Base-by-base conservation (phyloP, 2,113 vertebrate genomes). In the Alethe diademata region DNA sequence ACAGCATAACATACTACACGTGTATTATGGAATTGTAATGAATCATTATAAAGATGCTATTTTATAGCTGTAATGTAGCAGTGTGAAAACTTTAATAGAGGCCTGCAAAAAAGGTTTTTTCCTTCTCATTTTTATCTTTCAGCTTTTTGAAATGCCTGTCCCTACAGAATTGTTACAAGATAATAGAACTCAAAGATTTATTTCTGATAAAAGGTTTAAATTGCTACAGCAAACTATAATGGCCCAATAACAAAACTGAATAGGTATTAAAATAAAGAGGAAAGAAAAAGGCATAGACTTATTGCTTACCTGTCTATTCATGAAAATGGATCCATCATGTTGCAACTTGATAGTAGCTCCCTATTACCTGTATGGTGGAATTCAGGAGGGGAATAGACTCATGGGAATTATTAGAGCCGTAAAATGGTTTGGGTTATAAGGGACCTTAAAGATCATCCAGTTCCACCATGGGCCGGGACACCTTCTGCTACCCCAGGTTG, bases 201-300 rank as follows among this genome's bases (percentile, higher is more conserved):
- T 92, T 95, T 94, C 83, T 86, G 83, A 91, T 95, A 78, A 90
- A 87, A 92, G 91, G 47, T 72, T 93, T 89, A 86, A 93, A 93
- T 95, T 93, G 92, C 91, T 86, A 91, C 87, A 95, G 88, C 91
- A 93, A 93, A 94, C 76, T 67, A 62, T 93, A 93, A 93, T 83
- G 93, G 75, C 56, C 65, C 76, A 91, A 88, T 93, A 90, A 86
- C 35, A 74, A 71, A 82, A 71, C 38, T 20, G 83, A 78, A 67
- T 33, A 71, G 76, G 43, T 83, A 94, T 88, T 96, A 92, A 79
- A 82, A 94, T 51, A 87, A 78, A 93, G 61, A 74, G 67, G 57
- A 50, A 69, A 56, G 61, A 75, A 82, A 70, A 83, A 73, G 69
- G 20, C 58, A 22, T 5, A 78, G 75, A 69, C 45, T 88, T 75